Base-by-base conservation (phyloP, 2,113 vertebrate species). In the Psilopsiagon aurifrons region DNA sequence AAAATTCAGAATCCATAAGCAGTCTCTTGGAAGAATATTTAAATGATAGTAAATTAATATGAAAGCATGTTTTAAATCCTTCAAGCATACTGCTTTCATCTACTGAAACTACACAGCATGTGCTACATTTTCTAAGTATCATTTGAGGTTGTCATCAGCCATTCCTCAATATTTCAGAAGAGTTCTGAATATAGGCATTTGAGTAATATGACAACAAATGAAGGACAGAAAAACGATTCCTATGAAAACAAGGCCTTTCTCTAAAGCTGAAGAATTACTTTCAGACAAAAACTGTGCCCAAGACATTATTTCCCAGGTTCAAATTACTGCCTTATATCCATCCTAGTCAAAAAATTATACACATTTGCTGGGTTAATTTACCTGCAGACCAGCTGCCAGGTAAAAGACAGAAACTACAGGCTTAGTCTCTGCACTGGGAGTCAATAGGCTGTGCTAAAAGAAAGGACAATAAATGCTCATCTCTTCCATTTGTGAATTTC, bases 51-150 rank as follows among this genome's bases (percentile, higher is more conserved):
- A 94, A 94, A 94, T 54, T 79, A 91, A 73, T 85, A 94, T 41
- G 49, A 94, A 95, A 95, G 49, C 8, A 75, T 60, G 52, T 49
- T 87, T 87, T 89, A 94, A 95, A 94, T 44, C 63, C 59, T 90
- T 87, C 74, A 91, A 79, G 57, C 47, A 69, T 33, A 49, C 18
- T 57, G 47, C 74, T 92, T 95, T 95, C 77, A 89, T 94, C 77
- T 83, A 23, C 52, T 83, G 82, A 60, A 91, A 85, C 67, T 18
- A 41, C 95, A 91, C 59, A 92, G 89, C 49, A 73, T 46, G 54
- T 57, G 63, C 24, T 83, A 29, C 33, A 59, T 77, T 94, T 94
- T 92, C 77, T 75, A 96, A 94, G 54, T 59, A 94, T 63, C 59
- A 74, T 63, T 90, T 43, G 59, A 74, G 46, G 47, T 89, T 91